phyloP scores from a whole-genome alignment of 2,113 vertebrate genomes.

The Enhydra lutris region DNA sequence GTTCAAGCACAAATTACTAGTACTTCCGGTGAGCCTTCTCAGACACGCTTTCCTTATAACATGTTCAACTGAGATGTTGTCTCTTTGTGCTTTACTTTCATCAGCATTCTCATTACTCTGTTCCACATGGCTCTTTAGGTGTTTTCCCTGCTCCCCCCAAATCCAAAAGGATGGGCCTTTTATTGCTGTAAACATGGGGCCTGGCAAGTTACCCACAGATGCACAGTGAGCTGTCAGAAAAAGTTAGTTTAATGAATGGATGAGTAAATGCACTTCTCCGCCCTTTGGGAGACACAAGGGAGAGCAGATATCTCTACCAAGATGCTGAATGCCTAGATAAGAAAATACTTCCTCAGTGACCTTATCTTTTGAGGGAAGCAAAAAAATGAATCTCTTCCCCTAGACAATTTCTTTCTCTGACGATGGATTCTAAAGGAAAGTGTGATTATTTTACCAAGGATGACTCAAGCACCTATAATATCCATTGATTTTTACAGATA shows the following conservation, averaged over 20 bases:
- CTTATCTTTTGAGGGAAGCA: neutral
- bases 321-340: neutral
- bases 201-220: neutral
- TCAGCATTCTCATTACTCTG: neutral
- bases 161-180: neutral
- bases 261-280: neutral
- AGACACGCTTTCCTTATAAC: neutral
- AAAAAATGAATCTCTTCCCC: neutral
- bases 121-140: neutral
- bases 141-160: neutral
- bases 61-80: neutral
- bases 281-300: neutral
- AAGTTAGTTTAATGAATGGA: conserved; percentile 47
- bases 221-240: neutral
- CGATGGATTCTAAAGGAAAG: neutral
- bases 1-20: neutral
- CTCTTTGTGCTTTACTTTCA: neutral
- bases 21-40: neutral
- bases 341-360: neutral
- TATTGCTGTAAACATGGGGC: neutral
- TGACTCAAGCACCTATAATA: neutral
- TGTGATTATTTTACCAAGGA: neutral
- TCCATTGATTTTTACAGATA: neutral
- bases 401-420: neutral
- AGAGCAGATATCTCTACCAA: neutral